Evolutionary conservation across 2,113 vertebrate genomes (phyloP).

Genomic region (Pyrgilauda ruficollis): DNA sequence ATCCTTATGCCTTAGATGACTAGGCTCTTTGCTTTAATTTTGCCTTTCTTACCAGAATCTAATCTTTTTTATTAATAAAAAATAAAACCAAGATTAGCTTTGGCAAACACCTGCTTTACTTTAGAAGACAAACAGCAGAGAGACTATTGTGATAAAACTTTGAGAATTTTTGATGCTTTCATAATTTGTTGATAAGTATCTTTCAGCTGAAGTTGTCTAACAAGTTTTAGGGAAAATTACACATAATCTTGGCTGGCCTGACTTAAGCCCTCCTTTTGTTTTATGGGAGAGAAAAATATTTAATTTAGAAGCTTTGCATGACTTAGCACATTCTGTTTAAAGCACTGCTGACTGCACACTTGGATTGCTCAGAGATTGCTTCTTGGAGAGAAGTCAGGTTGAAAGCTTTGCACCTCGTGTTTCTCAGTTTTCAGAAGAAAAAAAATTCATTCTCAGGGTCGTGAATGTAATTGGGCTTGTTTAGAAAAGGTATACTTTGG

Average conservation of each 20-base stretch:
- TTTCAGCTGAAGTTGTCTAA: background rate
- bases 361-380: background rate
- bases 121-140: background rate
- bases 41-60: background rate
- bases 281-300: background rate
- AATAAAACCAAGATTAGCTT: background rate
- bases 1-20: background rate
- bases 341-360: background rate
- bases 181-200: background rate
- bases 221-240: background rate
- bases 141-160: background rate
- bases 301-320: background rate
- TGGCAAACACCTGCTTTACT: background rate
- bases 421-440: background rate
- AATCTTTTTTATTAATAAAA: background rate
- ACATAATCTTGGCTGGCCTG: background rate
- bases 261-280: background rate
- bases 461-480: background rate
- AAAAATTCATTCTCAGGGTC: fast-evolving
- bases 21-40: background rate
- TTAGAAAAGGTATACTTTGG: background rate
- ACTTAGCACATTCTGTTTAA: background rate
- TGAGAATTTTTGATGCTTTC: background rate
- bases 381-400: background rate
- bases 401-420: background rate